Base-by-base conservation (phyloP, 2,888 invertebrate species). In the Diarsia brunnea region DNA sequence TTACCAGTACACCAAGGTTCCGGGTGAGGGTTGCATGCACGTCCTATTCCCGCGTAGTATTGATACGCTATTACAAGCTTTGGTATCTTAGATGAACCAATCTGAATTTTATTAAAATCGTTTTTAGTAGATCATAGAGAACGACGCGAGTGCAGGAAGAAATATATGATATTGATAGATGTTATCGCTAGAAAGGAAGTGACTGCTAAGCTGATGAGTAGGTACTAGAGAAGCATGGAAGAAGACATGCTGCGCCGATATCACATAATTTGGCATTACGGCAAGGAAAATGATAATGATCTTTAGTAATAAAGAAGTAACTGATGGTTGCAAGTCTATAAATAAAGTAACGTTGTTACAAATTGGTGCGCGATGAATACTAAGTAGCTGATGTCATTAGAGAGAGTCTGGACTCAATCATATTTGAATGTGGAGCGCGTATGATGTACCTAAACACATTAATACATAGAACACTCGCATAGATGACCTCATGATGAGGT, bases 361-460 rank as follows among this genome's bases (percentile, higher is more conserved):
- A 69, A 69, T 12, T 31, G 49, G 27, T 38, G 38, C 72, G 72
- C 49, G 79, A 45, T 45, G 79, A 72, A 73, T 78, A n/a, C 49
- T n/a, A 78, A 78, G 31, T 58, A 51, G 64, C 24, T 77, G 77
- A 72, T 51, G 79, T 78, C 79, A 79, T 21, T 16, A 72, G 79
- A 38, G 79, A 78, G 72, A 78, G 79, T 73, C 72, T 45, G 55
- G 31, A 21, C 16, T 14, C 64, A 2, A 78, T 72, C 43, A 51
- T 58, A 64, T 72, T 43, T n/a, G 72, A 45, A 78, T 79, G 73
- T 73, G 64, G 51, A 51, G 0, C 72, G 58, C 53, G 77, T 55
- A 14, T 64, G 16, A 31, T 77, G 71, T 71, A 24, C 78, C 21
- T 21, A 45, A 21, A 27, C 21, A 73, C 21, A 45, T 24, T 21